These are phyloP conservation scores for Mizuhopecten yessoensis DNA, from an alignment of 1,140 invertebrate species.

Conservation along the genomic window DNA sequence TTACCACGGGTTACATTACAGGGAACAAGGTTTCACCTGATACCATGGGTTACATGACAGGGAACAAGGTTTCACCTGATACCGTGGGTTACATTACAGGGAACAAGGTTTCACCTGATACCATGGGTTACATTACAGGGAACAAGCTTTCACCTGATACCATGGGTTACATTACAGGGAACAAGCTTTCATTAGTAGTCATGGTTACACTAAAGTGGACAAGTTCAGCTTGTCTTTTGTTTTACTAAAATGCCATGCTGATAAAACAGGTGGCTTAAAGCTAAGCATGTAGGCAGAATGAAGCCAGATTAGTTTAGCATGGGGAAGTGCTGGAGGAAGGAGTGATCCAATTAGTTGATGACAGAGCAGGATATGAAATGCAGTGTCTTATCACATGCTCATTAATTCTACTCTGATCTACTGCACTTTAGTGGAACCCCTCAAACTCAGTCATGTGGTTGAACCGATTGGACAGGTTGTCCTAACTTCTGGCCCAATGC, in stretches of 20 bases:
- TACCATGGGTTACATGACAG: too few relatives aligned
- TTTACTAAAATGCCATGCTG: neutral
- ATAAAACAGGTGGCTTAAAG: slow-evolving; percentile 20
- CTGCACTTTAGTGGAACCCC: slow-evolving; percentile 1
- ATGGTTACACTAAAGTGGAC: neutral
- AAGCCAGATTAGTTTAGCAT: neutral
- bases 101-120: too few relatives aligned
- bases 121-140: too few relatives aligned
- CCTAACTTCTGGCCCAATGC: neutral
- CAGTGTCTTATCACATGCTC: slow-evolving; percentile 32
- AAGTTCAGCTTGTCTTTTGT: neutral
- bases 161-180: too few relatives aligned
- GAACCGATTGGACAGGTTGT: neutral
- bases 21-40: too few relatives aligned
- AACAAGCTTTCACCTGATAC: too few relatives aligned
- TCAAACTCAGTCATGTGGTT: neutral
- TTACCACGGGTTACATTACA: too few relatives aligned
- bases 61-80: too few relatives aligned
- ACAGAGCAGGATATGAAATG: slow-evolving; percentile 14
- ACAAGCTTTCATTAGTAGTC: too few relatives aligned
- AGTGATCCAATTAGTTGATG: slow-evolving; percentile 13
- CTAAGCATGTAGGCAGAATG: neutral
- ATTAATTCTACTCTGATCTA: slow-evolving; percentile 15
- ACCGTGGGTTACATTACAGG: too few relatives aligned
- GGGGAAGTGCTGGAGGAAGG: neutral